Base-by-base conservation (phyloP, 2,113 vertebrate genomes). In the Melanerpes formicivorus region DNA sequence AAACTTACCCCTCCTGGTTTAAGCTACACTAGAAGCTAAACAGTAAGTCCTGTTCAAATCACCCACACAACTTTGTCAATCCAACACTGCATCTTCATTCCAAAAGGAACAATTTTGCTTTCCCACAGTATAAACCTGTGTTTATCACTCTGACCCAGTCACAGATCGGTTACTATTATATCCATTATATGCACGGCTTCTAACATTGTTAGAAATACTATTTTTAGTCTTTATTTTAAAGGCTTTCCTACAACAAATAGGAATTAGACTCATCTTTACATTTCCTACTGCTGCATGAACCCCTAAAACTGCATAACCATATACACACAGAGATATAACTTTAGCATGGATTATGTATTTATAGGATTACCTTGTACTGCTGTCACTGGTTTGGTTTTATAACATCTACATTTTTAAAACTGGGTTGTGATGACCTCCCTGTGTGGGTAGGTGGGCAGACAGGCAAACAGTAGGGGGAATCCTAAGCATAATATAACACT, bases 311-410 rank as follows among this genome's bases (percentile, higher is more conserved):
- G 30, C 19, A 90, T 5, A 65, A 71, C n/a, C 25, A 73, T 18
- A 90, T 6, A 88, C 13, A 84, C 6, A 66, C 4, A 64, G 13
- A 80, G 62, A 52, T 17, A 75, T 15, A 87, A 90, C 44, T 91
- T 92, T 12, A 83, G 84, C 58, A 69, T 48, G 63, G 80, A 95
- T 88, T 95, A 93, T 32, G 48, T 83, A 92, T 90, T 96, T 93
- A 90, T 67, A 93, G 89, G 56, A 92, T 90, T 92, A 95, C 64
- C 63, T 88, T 34, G 59, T 34, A 75, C 48, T 77, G 73, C 85
- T 93, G 71, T 44, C 27, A 58, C 37, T 85, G 22, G 25, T 77
- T 80, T 54, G 32, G 87, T 94, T 95, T 94, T 92, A 23, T 89
- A 95, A 95, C 64, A 56, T 62, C 48, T 60, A 2, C 56, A 92